Evolutionary conservation across 2,113 vertebrate genomes (phyloP).

Genomic region (Phodopus roborovskii): DNA sequence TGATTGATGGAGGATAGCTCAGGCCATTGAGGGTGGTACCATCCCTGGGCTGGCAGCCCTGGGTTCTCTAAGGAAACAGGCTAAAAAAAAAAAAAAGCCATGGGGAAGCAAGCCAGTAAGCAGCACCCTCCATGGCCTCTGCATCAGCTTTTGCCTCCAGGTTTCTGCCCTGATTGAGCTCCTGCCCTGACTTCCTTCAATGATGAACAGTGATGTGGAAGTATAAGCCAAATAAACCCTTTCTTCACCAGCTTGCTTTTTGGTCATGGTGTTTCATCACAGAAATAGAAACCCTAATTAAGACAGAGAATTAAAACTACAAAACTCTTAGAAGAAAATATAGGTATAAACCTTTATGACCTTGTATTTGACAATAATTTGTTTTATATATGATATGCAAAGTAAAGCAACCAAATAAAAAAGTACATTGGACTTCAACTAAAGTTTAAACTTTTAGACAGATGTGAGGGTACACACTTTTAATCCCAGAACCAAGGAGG

Average conservation of each 20-base stretch:
- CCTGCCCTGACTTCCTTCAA: background rate
- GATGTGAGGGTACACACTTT: background rate
- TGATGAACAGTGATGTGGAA: background rate
- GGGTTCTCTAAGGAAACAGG: background rate
- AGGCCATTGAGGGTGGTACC: background rate
- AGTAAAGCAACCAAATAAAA: slow-evolving; percentile 43
- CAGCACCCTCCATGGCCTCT: background rate
- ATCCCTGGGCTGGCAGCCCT: background rate
- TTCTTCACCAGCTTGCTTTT: background rate
- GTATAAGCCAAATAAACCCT: background rate
- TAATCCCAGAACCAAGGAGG: background rate
- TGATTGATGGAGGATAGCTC: background rate
- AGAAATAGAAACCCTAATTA: background rate
- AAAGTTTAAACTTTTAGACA: background rate
- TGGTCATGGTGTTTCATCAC: background rate
- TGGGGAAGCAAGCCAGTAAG: background rate
- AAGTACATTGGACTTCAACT: background rate
- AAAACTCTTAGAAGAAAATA: slow-evolving; percentile 7
- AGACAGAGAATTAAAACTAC: slow-evolving; percentile 19
- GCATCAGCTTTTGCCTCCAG: background rate
- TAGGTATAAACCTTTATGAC: background rate
- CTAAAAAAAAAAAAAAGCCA: background rate
- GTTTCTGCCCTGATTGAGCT: background rate
- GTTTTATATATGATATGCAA: background rate
- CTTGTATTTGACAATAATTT: slow-evolving; percentile 3